Percentiles rank a stretch among this genome's conserved stretches.
These are phyloP conservation scores for Sinosuthora webbiana DNA, from an alignment of 2,113 vertebrate species.

Conservation along the genomic window DNA sequence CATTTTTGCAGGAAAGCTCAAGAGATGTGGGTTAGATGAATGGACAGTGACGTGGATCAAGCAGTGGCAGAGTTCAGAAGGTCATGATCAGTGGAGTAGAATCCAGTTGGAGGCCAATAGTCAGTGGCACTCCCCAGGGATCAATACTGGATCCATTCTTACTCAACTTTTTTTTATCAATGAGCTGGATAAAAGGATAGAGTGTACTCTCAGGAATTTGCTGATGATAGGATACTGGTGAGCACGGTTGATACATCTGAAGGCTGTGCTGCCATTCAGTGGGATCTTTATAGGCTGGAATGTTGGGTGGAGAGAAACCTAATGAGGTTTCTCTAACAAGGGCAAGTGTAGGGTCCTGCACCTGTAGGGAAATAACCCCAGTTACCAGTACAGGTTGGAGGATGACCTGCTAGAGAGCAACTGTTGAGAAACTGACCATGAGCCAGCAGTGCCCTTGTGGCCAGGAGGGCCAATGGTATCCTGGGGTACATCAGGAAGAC, in stretches of 20 bases:
- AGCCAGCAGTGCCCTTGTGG: neutral
- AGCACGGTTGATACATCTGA: neutral
- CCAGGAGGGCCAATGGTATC: neutral
- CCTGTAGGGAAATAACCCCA: neutral
- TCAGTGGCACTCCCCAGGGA: neutral
- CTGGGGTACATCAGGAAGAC: neutral
- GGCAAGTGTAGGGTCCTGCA: neutral
- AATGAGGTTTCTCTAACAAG: neutral
- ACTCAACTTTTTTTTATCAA: neutral
- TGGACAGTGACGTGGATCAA: neutral
- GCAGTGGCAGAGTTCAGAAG: neutral
- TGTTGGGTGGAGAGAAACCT: neutral
- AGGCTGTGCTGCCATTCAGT: neutral
- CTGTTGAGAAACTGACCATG: neutral
- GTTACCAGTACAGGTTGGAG: neutral
- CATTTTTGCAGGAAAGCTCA: neutral
- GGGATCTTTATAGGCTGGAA: neutral
- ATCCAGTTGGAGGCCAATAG: neutral
- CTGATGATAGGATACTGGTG: neutral
- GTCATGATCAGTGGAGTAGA: neutral
- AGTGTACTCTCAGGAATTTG: neutral
- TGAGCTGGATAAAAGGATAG: neutral
- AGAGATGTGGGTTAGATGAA: neutral
- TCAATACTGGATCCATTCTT: neutral
- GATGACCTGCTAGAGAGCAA: neutral